These are phyloP conservation scores for Acleris cristana DNA, from an alignment of 2,888 invertebrate genomes.

Conservation along the genomic window DNA sequence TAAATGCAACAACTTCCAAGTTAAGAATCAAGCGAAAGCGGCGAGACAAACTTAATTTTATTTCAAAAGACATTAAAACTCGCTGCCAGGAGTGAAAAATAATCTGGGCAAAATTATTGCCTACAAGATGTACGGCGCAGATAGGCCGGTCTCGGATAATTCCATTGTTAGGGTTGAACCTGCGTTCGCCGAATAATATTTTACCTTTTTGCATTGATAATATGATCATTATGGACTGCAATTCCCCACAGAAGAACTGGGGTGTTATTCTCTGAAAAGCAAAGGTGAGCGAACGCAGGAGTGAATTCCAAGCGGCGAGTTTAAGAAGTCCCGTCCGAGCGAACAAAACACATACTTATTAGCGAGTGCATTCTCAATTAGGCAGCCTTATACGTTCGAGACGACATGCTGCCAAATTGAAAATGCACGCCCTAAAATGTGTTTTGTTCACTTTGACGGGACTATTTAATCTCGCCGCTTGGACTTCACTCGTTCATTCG, in stretches of 20 bases:
- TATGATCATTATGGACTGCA: constrained; percentile 10
- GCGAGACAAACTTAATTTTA: constrained; percentile 69
- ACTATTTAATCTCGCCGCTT: too few species aligned
- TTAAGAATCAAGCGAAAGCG: constrained; percentile 58
- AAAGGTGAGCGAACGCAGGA: too few species aligned
- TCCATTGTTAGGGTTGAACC: constrained; percentile 37
- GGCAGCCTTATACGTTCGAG: too few species aligned
- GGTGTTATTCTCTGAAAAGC: too few species aligned
- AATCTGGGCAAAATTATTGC: constrained; percentile 78
- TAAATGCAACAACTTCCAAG: constrained; percentile 30
- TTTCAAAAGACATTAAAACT: constrained; percentile 80
- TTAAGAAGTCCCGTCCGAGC: too few species aligned
- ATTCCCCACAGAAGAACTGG: not conserved
- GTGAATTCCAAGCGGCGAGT: too few species aligned
- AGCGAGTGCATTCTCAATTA: too few species aligned
- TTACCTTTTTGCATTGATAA: constrained; percentile 13
- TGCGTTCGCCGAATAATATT: constrained; percentile 17
- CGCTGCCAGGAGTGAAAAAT: constrained; percentile 79
- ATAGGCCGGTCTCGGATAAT: constrained; percentile 65
- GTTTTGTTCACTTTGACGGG: too few species aligned
- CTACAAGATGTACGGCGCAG: constrained; percentile 73
- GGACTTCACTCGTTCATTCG: too few species aligned
- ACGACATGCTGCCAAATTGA: too few species aligned
- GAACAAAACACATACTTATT: too few species aligned
- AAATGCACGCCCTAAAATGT: too few species aligned